Base-by-base conservation (phyloP, 2,888 invertebrate genomes). In the Orgyia antiqua region DNA sequence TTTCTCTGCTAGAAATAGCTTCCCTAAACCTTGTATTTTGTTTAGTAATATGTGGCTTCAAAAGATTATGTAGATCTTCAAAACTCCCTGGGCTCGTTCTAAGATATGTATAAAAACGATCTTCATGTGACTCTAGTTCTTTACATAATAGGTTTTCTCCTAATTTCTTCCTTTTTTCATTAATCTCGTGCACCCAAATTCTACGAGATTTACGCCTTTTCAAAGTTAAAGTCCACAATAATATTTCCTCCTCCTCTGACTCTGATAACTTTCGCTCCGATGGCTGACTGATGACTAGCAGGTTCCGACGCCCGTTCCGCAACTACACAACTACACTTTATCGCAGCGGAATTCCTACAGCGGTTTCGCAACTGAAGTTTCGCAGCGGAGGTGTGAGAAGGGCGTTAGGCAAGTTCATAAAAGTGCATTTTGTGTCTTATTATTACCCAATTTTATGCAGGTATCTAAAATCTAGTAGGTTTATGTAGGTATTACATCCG, bases 1-100 rank as follows among this genome's bases (percentile, higher is more conserved):
- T 44, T 40, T 44, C 38, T 44, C 34, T 44, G 35, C 38, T 44
- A 33, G 44, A 44, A 44, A 44, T 44, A 41, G 40, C 38, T 34
- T 38, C 33, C 36, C 44, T 33, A 36, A 38, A 41, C 31, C 32
- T 44, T 40, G 38, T 41, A 3, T 6, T 41, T 40, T 29, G 28
- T 40, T 39, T 39, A 19, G 31, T 39, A 29, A 39, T 39, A 31
- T 39, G 29, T 28, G 39, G 39, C 33, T 33, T 30, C 21, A 35
- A 31, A 36, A 38, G 30, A 36, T 40, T 33, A 31, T 33, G 40
- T 35, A 35, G 24, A 35, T 33, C 29, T 41, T 39, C 34, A 36
- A 45, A 45, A 35, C 30, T 37, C 24, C 13, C 32, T 37, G 36
- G 38, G 33, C 23, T 37, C 39, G 39, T 42, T 42, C 36, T 39